A percentile compares a stretch with the other conserved stretches of the same genome.
Conservation (phyloP, 1,140 invertebrate species). For the Drosophila arawakana region DNA sequence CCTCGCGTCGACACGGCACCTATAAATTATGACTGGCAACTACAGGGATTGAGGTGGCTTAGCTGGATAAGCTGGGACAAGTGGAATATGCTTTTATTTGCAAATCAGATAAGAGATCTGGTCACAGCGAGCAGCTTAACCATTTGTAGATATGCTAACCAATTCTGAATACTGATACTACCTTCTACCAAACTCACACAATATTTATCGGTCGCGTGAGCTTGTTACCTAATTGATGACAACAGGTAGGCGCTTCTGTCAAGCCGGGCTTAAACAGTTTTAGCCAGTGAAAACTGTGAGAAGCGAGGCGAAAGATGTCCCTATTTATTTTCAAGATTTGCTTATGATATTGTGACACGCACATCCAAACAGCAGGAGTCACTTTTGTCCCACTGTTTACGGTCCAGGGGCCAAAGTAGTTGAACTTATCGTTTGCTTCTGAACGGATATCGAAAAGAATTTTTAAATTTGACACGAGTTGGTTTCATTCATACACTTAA, state of each 20-base stretch:
- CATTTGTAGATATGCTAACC: constrained; percentile 46
- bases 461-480: neutral
- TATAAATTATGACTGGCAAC: constrained; percentile 73
- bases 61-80: constrained; percentile 41
- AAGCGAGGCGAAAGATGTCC: constrained; percentile 40
- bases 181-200: neutral
- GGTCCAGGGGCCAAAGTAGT: neutral
- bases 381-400: constrained; percentile 18
- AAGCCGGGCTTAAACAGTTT: constrained; percentile 17
- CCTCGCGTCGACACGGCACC: constrained; percentile 12
- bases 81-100: constrained; percentile 78
- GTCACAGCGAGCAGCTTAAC: constrained; percentile 39
- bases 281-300: neutral
- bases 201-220: constrained; percentile 84
- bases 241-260: constrained; percentile 84
- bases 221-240: constrained; percentile 84
- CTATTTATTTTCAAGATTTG: constrained; percentile 28
- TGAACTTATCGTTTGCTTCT: constrained; percentile 1
- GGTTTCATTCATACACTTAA: neutral
- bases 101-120: constrained; percentile 76
- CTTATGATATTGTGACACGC: constrained; percentile 70
- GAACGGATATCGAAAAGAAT: neutral
- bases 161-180: constrained; percentile 30
- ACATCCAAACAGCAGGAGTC: constrained; percentile 55
- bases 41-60: neutral